Evolutionary conservation across 1,140 invertebrate species (phyloP), one percentile per base, ranked within the genome.

Genomic region (Scaptomyza montana): DNA sequence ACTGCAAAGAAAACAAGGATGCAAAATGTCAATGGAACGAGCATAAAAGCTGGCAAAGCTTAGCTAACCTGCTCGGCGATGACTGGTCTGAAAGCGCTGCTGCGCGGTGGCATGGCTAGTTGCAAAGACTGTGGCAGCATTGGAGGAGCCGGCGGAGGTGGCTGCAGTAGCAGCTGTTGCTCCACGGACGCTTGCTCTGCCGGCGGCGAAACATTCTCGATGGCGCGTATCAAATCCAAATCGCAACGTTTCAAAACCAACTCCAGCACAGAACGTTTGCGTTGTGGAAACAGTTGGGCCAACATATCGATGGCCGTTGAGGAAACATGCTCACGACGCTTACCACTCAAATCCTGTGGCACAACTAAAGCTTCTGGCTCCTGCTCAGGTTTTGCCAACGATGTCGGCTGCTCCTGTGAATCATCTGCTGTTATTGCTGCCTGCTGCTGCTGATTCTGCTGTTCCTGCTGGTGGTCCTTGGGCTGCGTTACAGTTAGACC

Each of bases 201-300:
- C 7, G 72, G 25, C 5, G 86, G 81, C 10, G 91, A 80, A 6
- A 92, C 81, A 57, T 91, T 91, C 51, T 92, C 91, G 13, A 92
- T 92, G 39, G 91, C 91, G 68, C 96, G 96, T 2, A 97, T 93
- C n/a, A 98, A 90, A 85, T 98, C 97, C 41, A 97, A 95, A 68
- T 96, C 96, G 90, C 97, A 98, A 19, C 96, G 94, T 70, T 97
- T 95, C 8, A 98, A 92, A 8, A 98, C 96, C 57, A 98, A 91
- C 81, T 98, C 97, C 43, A 99, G 91, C 0, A 98, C 97, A 0
- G 96, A 95, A 10, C 96, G 93, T 90, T 98, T 98, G 51, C 95
- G 95, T 50, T 96, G 95, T 0, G 97, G 97, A 92, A 98, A 99
- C 5, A 98, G 92, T 50, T 96, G 94, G 5, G 95, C 94, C 39